phyloP scores from a whole-genome alignment of 2,888 invertebrate species.

The Ischnus inquisitorius region DNA sequence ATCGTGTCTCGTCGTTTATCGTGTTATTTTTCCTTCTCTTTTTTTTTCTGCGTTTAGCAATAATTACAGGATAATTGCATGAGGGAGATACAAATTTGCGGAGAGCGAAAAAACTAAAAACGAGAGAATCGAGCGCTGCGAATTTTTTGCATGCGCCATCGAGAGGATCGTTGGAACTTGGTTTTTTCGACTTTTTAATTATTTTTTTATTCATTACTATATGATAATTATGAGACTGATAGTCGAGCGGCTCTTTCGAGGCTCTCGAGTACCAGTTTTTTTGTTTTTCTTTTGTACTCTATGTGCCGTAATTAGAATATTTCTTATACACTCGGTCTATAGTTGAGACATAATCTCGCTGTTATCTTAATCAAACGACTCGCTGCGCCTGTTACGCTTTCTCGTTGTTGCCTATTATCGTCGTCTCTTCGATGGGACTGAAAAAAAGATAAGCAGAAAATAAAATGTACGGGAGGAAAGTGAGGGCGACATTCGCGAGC shows the following conservation, averaged over 20 bases:
- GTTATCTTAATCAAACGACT: constrained; percentile 8
- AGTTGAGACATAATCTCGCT: neutral
- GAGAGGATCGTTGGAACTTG: no score
- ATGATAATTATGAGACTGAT: no score
- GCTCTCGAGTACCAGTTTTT: no score
- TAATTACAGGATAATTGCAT: constrained; percentile 15
- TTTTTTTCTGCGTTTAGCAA: constrained; percentile 17
- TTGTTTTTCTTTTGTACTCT: no score
- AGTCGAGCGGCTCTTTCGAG: no score
- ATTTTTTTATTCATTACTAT: no score
- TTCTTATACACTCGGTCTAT: neutral
- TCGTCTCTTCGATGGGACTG: neutral
- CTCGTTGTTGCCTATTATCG: neutral
- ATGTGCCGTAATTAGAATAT: neutral
- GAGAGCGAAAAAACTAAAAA: neutral
- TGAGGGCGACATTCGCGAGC: neutral
- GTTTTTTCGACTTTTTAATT: no score
- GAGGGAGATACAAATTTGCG: neutral
- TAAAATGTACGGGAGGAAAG: neutral
- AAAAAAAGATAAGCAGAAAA: neutral
- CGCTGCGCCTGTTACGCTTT: neutral
- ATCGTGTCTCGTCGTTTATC: constrained; percentile 39
- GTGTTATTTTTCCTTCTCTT: constrained; percentile 1
- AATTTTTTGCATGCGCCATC: neutral
- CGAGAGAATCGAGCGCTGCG: no score